These are phyloP conservation scores for Rapana venosa DNA, from an alignment of 2,888 invertebrate genomes.

Conservation along the genomic window DNA sequence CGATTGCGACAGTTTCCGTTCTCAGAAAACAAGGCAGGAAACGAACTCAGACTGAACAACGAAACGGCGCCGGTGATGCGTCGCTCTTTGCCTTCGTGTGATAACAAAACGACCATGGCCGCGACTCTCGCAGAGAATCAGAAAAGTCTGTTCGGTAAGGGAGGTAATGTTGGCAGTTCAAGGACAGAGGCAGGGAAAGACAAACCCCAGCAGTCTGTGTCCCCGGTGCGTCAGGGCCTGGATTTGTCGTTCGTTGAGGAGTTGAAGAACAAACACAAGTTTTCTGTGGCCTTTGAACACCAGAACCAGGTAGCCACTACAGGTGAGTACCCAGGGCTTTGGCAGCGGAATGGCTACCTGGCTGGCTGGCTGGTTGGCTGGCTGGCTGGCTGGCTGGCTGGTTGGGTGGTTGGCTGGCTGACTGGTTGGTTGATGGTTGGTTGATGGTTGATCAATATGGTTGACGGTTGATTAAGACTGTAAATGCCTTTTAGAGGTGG, in stretches of 20 bases:
- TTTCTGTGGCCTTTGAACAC: conserved; percentile 60
- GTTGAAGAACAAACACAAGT: conserved; percentile 53
- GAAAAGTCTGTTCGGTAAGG: not conserved
- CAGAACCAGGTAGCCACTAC: conserved; percentile 64
- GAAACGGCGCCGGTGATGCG: not conserved
- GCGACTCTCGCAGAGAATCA: not conserved
- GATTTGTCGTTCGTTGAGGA: conserved; percentile 35
- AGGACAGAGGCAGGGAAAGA: not conserved
- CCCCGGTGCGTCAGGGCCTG: conserved; percentile 8
- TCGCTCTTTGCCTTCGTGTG: not conserved
- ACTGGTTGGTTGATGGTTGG: not conserved
- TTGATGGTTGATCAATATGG: not conserved
- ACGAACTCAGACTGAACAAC: not conserved
- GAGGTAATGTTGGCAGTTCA: not conserved
- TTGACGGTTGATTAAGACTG: not conserved
- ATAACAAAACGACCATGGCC: not conserved
- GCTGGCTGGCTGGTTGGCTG: not conserved
- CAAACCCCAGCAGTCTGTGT: conserved; percentile 40
- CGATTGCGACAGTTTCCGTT: not conserved
- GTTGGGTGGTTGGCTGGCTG: not conserved
- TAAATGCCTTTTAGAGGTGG: too few relatives aligned
- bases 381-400: not conserved
- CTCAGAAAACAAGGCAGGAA: not conserved
- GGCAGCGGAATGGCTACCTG: too few relatives aligned
- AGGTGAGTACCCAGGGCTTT: conserved; percentile 52